Percentiles rank a stretch among this genome's conserved stretches.
These are phyloP conservation scores for Sphinx pinastri DNA, from an alignment of 2,888 invertebrate species.

Conservation along the genomic window DNA sequence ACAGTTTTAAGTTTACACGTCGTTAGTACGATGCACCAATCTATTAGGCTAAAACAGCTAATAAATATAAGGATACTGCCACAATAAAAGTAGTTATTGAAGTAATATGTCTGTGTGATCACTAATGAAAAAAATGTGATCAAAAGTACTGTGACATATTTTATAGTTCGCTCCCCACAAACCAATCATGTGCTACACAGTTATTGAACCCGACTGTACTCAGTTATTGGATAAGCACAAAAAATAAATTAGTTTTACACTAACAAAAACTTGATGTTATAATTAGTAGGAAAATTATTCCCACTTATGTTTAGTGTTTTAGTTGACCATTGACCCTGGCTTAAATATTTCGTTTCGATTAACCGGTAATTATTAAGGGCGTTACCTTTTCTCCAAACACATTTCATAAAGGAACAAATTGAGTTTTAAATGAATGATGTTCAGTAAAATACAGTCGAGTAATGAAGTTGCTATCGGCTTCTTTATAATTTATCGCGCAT, in stretches of 20 bases:
- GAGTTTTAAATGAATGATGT: no score
- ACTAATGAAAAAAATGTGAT: background rate
- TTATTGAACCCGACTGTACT: constrained; percentile 32
- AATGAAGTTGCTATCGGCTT: no score
- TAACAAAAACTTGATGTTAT: constrained; percentile 72
- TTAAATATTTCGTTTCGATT: background rate
- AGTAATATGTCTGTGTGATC: background rate
- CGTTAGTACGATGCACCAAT: background rate
- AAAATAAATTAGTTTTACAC: constrained; percentile 74
- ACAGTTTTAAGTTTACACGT: constrained; percentile 3
- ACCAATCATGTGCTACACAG: constrained; percentile 1
- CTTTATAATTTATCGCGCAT: no score
- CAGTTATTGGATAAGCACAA: constrained; percentile 47
- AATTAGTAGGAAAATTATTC: constrained; percentile 63
- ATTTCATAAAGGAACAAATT: no score
- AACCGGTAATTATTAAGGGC: background rate
- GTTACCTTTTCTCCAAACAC: background rate
- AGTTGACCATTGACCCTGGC: constrained; percentile 31
- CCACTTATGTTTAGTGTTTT: constrained; percentile 47
- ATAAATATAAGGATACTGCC: background rate
- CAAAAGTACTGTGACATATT: background rate
- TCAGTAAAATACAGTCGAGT: no score
- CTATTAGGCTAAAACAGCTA: background rate
- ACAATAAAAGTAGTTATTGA: background rate
- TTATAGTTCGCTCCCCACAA: background rate